Base-by-base conservation (phyloP, 2,113 vertebrate genomes). In the Peucedramus taeniatus region DNA sequence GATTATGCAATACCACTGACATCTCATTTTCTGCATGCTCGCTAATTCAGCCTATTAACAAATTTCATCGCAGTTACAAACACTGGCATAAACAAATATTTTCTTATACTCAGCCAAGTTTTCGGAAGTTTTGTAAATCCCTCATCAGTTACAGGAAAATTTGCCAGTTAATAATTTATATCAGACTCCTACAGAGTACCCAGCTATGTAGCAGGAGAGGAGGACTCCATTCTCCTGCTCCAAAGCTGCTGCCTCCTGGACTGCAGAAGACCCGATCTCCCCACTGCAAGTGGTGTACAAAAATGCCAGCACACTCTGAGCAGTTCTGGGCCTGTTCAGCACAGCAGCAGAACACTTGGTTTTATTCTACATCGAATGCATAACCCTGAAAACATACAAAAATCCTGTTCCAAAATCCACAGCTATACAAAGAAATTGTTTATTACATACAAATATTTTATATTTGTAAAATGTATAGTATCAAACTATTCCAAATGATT, bases 61-160 rank as follows among this genome's bases (percentile, higher is more conserved):
- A 84, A 85, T 92, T 94, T 87, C 13, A 91, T 33, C 49, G 19
- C 71, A 87, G 94, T 78, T 54, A 90, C 51, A 79, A 86, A 83
- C 47, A 56, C 24, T 30, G 11, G 18, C n/a, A 44, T 65, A 65
- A 85, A 61, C 14, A 82, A 79, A 77, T 60, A 74, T 50, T 90
- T 96, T 83, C 66, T 76, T 81, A 87, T 35, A 72, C 60, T 87
- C 27, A 63, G 65, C 54, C 75, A 93, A 79, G 31, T 89, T 93
- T 96, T 89, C 83, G 45, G 54, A 87, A 95, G 51, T 96, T 94
- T 92, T 74, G 13, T 70, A 83, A 95, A 90, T 82, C 56, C 28
- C 35, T 83, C 39, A 83, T 54, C 68, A 90, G 39, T 81, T 96
- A 95, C 63, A 94, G 86, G 68, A 97, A 87, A 96, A 71, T 22